Conservation (phyloP, 2,113 vertebrate genomes). For the Myodes glareolus region DNA sequence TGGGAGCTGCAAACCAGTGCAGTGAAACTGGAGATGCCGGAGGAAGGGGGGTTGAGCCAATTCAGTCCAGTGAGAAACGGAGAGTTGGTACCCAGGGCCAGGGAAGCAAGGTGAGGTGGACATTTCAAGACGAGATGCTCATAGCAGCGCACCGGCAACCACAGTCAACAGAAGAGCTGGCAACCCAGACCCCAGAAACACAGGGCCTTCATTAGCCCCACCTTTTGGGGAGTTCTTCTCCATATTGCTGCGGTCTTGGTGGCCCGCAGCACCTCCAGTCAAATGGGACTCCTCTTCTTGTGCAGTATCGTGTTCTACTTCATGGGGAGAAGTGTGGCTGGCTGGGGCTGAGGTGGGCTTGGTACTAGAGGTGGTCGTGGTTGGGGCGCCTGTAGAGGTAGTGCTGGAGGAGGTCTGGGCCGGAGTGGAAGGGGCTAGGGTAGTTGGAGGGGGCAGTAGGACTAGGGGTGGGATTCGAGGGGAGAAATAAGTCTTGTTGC, state of each 20-base stretch:
- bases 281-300: rapidly evolving
- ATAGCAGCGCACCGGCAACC: neutral
- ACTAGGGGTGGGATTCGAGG: conserved; percentile 71
- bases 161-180: conserved; percentile 17
- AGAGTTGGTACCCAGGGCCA: neutral
- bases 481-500: conserved; percentile 81
- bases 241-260: conserved; percentile 74
- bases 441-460: conserved; percentile 49
- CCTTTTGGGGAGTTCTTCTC: neutral
- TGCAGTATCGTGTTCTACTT: neutral
- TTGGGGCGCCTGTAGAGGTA: neutral
- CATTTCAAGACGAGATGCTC: conserved; percentile 16
- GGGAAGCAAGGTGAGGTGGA: neutral
- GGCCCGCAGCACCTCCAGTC: conserved; percentile 41
- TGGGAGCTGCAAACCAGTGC: conserved; percentile 69
- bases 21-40: conserved; percentile 18
- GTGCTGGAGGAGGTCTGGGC: neutral
- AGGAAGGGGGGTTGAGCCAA: conserved; percentile 63
- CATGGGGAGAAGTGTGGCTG: neutral
- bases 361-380: neutral
- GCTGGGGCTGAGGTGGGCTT: neutral
- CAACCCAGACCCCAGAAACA: neutral
- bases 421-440: neutral
- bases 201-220: neutral
- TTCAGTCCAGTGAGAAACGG: conserved; percentile 61